phyloP scores from a whole-genome alignment of 2,113 vertebrate genomes.

The Leiothrix lutea region DNA sequence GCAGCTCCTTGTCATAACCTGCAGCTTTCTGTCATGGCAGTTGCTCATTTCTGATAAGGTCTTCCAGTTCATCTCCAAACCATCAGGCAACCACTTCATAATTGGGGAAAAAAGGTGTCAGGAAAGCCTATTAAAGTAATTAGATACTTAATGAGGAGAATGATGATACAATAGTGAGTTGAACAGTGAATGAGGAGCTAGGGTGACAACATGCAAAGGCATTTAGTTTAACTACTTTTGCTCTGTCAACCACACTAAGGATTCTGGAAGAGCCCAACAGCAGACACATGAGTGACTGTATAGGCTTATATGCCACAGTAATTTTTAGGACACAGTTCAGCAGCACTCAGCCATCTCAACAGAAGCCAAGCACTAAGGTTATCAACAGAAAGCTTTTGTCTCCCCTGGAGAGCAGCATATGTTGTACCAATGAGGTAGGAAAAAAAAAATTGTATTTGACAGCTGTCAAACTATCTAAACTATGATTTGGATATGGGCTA shows the following conservation, averaged over 20 bases:
- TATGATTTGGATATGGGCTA: not conserved
- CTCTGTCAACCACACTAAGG: not conserved
- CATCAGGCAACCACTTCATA: not conserved
- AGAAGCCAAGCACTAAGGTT: constrained; percentile 33
- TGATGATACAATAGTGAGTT: not conserved
- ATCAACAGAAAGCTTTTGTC: constrained; percentile 15
- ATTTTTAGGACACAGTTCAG: constrained; percentile 43
- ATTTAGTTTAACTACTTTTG: constrained; percentile 12
- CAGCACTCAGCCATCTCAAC: constrained; percentile 10
- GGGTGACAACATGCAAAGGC: not conserved
- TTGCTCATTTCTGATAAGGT: not conserved
- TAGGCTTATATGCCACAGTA: not conserved
- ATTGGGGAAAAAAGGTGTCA: not conserved
- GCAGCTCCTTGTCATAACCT: not conserved
- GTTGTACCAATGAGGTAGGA: not conserved
- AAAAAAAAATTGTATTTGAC: constrained; percentile 28
- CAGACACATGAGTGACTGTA: not conserved
- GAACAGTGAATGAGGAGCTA: not conserved
- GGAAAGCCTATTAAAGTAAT: constrained; percentile 1
- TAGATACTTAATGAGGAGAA: not conserved
- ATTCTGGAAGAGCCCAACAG: not conserved
- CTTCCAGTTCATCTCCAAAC: not conserved
- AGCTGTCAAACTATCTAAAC: constrained; percentile 50
- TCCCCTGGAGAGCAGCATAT: constrained; percentile 26
- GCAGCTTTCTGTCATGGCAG: not conserved